A percentile compares a stretch with the other conserved stretches of the same genome.
These are phyloP conservation scores for Spermophilus dauricus DNA, from an alignment of 2,113 vertebrate species.

Conservation along the genomic window DNA sequence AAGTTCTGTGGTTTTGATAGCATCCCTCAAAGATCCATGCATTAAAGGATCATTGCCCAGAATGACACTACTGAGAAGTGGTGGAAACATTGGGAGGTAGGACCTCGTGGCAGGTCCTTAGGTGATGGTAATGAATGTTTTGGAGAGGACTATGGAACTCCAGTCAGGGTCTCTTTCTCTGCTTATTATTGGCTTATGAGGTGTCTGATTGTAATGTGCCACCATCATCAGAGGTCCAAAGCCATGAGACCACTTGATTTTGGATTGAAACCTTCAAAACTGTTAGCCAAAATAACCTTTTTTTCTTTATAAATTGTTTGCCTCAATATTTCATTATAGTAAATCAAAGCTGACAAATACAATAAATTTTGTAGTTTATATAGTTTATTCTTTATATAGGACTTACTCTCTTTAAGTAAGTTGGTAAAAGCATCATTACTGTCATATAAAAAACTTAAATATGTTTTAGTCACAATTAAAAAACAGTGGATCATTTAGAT, in stretches of 20 bases:
- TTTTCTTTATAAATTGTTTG: not conserved
- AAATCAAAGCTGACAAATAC: not conserved
- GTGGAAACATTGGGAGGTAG: no score
- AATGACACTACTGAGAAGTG: not conserved
- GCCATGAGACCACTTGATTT: not conserved
- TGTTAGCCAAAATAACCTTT: not conserved
- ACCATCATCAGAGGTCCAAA: not conserved
- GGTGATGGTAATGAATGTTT: no score
- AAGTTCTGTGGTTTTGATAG: not conserved
- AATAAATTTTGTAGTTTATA: not conserved
- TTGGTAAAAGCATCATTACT: not conserved
- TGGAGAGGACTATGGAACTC: not conserved
- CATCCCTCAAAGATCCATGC: not conserved
- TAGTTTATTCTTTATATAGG: not conserved
- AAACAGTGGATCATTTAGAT: not conserved
- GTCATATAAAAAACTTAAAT: not conserved
- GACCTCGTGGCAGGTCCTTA: not conserved
- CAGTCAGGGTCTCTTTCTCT: not conserved
- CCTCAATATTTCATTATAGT: not conserved
- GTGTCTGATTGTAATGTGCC: not conserved
- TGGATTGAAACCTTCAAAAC: not conserved
- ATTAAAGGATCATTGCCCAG: not conserved
- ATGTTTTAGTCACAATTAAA: not conserved
- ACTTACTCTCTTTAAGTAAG: not conserved
- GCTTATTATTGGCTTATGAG: not conserved